Evolutionary conservation across 1,140 invertebrate species (phyloP).

Genomic region (Papilio glaucus): DNA sequence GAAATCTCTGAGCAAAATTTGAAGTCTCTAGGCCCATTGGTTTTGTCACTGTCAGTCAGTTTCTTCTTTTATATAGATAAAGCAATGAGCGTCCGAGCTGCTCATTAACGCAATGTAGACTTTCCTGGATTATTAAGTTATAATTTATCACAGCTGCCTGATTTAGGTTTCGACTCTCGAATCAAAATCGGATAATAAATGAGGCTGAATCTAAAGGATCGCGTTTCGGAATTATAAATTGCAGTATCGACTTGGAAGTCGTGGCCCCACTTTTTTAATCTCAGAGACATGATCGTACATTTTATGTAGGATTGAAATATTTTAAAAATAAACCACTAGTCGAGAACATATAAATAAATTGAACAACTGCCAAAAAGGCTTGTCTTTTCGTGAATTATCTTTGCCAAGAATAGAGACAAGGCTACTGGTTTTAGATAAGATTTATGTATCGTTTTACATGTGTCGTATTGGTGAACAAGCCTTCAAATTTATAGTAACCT

Average conservation of each 20-base stretch:
- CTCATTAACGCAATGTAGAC: too few species aligned
- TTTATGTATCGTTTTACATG: constrained; percentile 19
- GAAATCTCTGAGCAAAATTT: too few species aligned
- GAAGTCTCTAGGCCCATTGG: too few species aligned
- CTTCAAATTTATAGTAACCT: neutral
- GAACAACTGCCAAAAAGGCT: constrained; percentile 13
- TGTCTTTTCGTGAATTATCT: constrained; percentile 12
- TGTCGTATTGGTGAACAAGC: neutral
- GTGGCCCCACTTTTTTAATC: constrained; percentile 6
- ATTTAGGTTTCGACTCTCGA: neutral
- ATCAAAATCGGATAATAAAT: constrained; percentile 6
- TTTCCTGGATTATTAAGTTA: too few species aligned
- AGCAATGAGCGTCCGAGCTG: too few species aligned
- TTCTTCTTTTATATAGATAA: too few species aligned
- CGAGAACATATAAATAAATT: constrained; percentile 8
- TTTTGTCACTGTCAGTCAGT: too few species aligned
- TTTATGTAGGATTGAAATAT: constrained; percentile 11
- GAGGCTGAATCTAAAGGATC: neutral
- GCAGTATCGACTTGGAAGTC: neutral
- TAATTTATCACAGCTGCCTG: neutral
- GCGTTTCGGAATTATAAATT: constrained; percentile 1
- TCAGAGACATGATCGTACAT: constrained; percentile 10
- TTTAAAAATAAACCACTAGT: constrained; percentile 14
- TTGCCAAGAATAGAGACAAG: constrained; percentile 12
- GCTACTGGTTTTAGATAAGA: constrained; percentile 13